Percentiles rank a stretch among this genome's conserved stretches.
phyloP scores from a whole-genome alignment of 2,888 invertebrate species.

The Palloptera scutellata region DNA sequence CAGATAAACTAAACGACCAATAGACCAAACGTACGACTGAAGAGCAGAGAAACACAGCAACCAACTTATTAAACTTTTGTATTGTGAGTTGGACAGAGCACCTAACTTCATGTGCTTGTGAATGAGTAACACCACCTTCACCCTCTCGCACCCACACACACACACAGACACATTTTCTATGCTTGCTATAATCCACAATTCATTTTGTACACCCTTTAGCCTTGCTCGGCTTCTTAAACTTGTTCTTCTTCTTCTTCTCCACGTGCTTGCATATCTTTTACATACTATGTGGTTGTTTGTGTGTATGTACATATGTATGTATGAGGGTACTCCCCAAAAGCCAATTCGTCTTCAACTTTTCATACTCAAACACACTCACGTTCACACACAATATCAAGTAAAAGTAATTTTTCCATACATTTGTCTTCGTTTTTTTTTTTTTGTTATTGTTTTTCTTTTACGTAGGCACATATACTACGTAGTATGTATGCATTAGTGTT shows the following conservation, averaged over 20 bases:
- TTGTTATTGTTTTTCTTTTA: background rate
- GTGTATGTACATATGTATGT: slow-evolving; percentile 7
- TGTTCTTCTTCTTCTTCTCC: background rate
- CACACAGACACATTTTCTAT: background rate
- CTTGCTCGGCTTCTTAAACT: background rate
- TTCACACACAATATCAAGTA: slow-evolving; percentile 30
- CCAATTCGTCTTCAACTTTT: slow-evolving; percentile 16
- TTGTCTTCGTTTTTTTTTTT: slow-evolving; percentile 25
- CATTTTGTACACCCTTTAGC: background rate
- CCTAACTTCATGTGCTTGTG: too few relatives aligned
- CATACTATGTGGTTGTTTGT: background rate
- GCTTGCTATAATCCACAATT: background rate
- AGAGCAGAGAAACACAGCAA: background rate
- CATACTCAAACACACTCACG: background rate
- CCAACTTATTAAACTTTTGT: too few relatives aligned
- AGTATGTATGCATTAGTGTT: background rate
- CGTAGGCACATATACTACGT: too few relatives aligned
- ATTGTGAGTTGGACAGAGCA: too few relatives aligned
- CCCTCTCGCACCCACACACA: slow-evolving; percentile 9
- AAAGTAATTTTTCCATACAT: slow-evolving; percentile 32
- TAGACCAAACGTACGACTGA: slow-evolving; percentile 4
- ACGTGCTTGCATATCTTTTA: background rate
- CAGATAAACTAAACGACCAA: slow-evolving; percentile 21
- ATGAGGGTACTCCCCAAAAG: slow-evolving; percentile 4
- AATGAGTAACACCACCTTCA: slow-evolving; percentile 3